Base-by-base conservation (phyloP, 53 echinoderm and acorn worm genomes). In the Arbacia lixula region DNA sequence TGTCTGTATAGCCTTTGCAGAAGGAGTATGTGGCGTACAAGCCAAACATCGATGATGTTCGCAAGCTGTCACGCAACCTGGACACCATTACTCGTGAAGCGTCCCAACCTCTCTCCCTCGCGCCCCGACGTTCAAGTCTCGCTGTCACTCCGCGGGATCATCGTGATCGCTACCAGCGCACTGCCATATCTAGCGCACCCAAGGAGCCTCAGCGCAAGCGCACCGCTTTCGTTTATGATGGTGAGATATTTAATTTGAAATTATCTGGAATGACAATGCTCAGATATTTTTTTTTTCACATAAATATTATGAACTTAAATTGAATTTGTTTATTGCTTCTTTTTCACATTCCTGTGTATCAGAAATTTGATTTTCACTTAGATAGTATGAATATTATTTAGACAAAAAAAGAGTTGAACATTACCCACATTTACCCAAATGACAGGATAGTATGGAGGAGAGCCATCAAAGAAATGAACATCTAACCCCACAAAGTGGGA, bases 31-130 rank as follows among this genome's bases (percentile, higher is more conserved):
- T 85, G 6, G 91, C 72, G 26, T 92, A 92, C 83, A 89, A 85
- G 25, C 92, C 92, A 60, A 92, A 92, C 87, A 91, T 92, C n/a
- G 94, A 95, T 6, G 99, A 99, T 12, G 85, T 95, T 12, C 86
- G 84, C 57, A 95, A 94, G 41, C 92, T 94, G 9, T 89, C 89
- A 12, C 92, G 90, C 19, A 87, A 89, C 41, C 87, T 99, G 58
- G 99, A 99, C 53, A 84, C 85, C 22, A 80, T 93, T 28, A 91
- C 84, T 20, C 71, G 93, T 9, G 91, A 89, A 67, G 88, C 87
- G 30, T 87, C 58, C 53, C 77, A 87, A 6, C 93, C 93, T 0
- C 72, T 96, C 34, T 82, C 86, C 65, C 73, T 78, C 29, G 91
- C 93, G 9, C 90, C 89, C 0, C 65, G 89, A 34, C 91, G 96